Evolutionary conservation across 2,888 invertebrate species (phyloP), one percentile per base, ranked within the genome.

Genomic region (Falcaria lacertinaria): DNA sequence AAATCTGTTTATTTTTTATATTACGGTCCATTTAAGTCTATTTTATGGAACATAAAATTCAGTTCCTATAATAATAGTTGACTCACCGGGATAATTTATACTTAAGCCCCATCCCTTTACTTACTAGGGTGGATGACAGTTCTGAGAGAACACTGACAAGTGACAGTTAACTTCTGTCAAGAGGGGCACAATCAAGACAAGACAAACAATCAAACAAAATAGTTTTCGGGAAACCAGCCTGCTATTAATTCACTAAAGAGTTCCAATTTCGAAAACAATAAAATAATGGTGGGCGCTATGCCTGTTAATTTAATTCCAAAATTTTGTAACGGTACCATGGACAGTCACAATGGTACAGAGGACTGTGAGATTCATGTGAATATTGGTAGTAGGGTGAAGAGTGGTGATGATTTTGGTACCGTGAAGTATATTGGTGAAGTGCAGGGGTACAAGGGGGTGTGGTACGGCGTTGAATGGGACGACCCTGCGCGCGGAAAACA

Each of bases 401-500:
- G 79, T 54, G 77, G 70, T 50, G 79, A 85, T 45, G 81, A 88
- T 68, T 84, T 86, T 59, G 89, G 78, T 51, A 88, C 87, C 5
- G 92, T 97, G 17, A 92, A 92, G 70, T 97, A 94, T 80, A 91
- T 96, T 50, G 97, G 97, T 38, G 91, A 92, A 71, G 91, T 93
- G 41, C 91, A 92, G 48, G 93, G 94, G 0, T 91, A 94, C 62
- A 82, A 91, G 44, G 95, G 95, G 34, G 72, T 88, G 22, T 98
- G 98, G 98, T 89, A 97, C 43, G 99, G 99, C 0, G 92, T 99
- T n/a, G 98, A 99, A 74, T 99, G 98, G 98, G 98, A 99, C 76
- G 94, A 97, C 64, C 91, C 92, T 2, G 81, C 87, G 5, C 91
- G 98, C 62, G 99, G 99, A 1, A 98, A 97, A 77, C 98, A 99